A percentile compares a stretch with the other conserved stretches of the same genome.
These are phyloP conservation scores for Gulo gulo DNA, from an alignment of 2,113 vertebrate species.

Conservation along the genomic window DNA sequence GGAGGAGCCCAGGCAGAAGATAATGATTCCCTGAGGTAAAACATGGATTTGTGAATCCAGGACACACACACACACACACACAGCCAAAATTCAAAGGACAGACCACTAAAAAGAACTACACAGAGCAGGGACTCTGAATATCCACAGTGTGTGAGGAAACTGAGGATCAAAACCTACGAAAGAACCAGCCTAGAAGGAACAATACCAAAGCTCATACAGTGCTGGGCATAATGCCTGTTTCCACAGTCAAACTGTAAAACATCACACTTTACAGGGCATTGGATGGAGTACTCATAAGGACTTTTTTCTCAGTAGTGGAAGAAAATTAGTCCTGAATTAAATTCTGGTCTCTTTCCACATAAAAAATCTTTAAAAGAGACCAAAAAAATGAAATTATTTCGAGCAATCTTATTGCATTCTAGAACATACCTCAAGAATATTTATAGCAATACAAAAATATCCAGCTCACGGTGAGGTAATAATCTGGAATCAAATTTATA, in stretches of 20 bases:
- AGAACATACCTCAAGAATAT: not conserved
- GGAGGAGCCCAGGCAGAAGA: not conserved
- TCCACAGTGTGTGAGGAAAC: not conserved
- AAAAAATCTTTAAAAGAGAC: not conserved
- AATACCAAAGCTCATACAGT: not conserved
- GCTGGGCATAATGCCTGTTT: not conserved
- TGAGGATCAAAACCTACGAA: not conserved
- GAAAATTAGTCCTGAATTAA: not conserved
- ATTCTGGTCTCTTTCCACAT: not conserved
- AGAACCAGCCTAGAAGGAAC: not conserved
- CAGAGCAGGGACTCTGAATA: not conserved
- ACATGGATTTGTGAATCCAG: not conserved
- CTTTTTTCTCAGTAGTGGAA: not conserved
- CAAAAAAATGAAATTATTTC: not conserved
- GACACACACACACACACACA: not conserved
- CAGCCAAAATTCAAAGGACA: not conserved
- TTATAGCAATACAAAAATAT: not conserved
- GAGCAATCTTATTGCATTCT: not conserved
- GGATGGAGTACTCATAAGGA: not conserved
- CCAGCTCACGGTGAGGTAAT: not conserved
- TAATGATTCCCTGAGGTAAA: not conserved
- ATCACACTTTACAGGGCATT: not conserved
- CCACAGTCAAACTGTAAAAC: not conserved
- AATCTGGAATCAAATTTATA: not conserved
- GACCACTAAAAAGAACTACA: not conserved